Evolutionary conservation across 35 echinoderm and acorn worm species (phyloP), one percentile per base, ranked within the genome.

Genomic region (Apostichopus japonicus): DNA sequence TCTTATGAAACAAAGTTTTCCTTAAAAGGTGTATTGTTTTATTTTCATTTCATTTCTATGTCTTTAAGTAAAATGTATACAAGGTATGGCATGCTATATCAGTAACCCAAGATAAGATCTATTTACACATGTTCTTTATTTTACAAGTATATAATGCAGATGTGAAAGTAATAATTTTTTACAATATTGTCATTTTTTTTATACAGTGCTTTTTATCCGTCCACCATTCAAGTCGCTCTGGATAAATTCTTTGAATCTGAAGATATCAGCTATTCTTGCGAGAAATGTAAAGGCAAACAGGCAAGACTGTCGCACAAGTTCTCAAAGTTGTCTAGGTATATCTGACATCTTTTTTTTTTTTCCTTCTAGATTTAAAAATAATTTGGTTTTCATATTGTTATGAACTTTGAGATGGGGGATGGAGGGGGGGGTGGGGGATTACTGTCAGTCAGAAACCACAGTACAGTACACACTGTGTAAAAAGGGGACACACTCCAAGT

Each of bases 221-320:
- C 86, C 79, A 96, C 95, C 6, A 92, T 99, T 16, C 97, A 99
- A 75, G 94, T 93, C 0, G 97, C 97, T 8, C 62, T 99, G 1
- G 97, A 99, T 53, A 93, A 96, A 82, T 99, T 99, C 92, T 95
- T 96, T 65, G 72, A 77, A 51, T 56, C 44, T 4, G 97, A 99
- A 70, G 89, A 92, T 27, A 92, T 99, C n/a, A 93, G 95, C 22
- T 99, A 99, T 25, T 62, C 95, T 0, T 99, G 97, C 79, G 92
- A 92, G 16, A 93, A 99, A 76, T 99, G 97, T 67, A 65, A 92
- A 19, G 84, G 95, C 71, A 99, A 99, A 56, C 77, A 95, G 24
- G 91, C 97, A 10, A 92, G 77, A 14, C 90, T 99, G 16, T 84
- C 79, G 17, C 97, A 99, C 79, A 96, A 94, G 19, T 96, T 99